Conservation (phyloP, 1,140 invertebrate species). For the Bursaphelenchus mucronatus region DNA sequence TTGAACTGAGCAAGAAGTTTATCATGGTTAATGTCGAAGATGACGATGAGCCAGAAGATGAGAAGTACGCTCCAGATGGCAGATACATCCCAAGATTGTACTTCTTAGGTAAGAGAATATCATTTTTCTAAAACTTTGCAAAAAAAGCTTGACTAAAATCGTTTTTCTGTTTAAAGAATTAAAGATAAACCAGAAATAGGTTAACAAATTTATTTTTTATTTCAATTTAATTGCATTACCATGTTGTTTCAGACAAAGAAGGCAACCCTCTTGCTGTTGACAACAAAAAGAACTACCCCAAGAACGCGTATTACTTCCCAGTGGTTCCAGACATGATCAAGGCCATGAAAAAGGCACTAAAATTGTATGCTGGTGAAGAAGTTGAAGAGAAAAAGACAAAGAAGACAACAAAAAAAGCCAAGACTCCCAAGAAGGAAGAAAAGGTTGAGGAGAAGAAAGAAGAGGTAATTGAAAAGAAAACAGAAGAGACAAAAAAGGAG, state of each 20-base stretch:
- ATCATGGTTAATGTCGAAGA: constrained; percentile 60
- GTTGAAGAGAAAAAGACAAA: constrained; percentile 31
- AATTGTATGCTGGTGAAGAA: constrained; percentile 18
- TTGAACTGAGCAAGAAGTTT: constrained; percentile 54
- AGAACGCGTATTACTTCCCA: constrained; percentile 51
- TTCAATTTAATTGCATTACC: constrained; percentile 10
- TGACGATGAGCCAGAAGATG: constrained; percentile 59
- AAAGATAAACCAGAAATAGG: not conserved
- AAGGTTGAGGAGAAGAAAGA: constrained; percentile 31
- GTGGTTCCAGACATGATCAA: constrained; percentile 49
- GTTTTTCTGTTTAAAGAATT: not conserved
- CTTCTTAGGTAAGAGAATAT: constrained; percentile 56
- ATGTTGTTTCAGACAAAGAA: constrained; percentile 52
- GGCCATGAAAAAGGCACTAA: constrained; percentile 53
- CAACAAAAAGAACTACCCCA: constrained; percentile 55
- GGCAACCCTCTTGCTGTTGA: constrained; percentile 50
- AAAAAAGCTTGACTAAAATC: not conserved
- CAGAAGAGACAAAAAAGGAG: constrained; percentile 26
- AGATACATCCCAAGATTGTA: constrained; percentile 56
- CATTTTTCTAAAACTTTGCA: not conserved
- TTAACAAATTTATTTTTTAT: not conserved
- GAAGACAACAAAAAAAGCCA: constrained; percentile 13
- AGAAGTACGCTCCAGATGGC: constrained; percentile 56
- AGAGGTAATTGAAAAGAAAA: constrained; percentile 30
- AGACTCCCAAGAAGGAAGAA: constrained; percentile 26